Percentiles rank a stretch among this genome's conserved stretches.
phyloP scores from a whole-genome alignment of 2,113 vertebrate species.

The Hippocampus comes region DNA sequence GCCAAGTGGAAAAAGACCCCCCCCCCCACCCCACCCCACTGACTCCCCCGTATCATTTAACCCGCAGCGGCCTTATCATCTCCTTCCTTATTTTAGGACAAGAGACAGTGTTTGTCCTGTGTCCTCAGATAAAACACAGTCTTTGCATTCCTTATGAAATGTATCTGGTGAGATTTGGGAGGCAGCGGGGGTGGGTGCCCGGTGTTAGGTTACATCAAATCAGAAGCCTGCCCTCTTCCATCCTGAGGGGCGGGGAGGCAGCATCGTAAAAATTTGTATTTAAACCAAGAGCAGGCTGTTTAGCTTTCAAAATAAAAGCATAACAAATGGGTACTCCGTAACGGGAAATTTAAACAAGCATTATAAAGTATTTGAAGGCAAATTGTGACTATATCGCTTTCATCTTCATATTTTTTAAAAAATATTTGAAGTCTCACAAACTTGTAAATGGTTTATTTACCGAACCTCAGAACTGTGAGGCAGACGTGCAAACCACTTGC shows the following conservation, averaged over 20 bases:
- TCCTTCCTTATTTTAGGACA: slow-evolving; percentile 73
- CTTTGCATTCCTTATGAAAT: slow-evolving; percentile 71
- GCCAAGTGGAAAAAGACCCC: slow-evolving; percentile 51
- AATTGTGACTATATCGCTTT: too few relatives aligned
- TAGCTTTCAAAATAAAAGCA: slow-evolving; percentile 41
- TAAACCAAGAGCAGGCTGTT: not conserved
- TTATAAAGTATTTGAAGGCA: not conserved
- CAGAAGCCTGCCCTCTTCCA: slow-evolving; percentile 61
- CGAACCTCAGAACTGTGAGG: not conserved
- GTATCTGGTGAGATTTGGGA: slow-evolving; percentile 71
- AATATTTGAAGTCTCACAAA: not conserved
- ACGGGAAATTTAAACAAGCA: not conserved
- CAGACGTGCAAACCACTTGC: not conserved
- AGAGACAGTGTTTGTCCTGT: slow-evolving; percentile 66
- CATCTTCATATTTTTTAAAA: not conserved
- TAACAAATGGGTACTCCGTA: not conserved
- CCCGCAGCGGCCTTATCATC: slow-evolving; percentile 54
- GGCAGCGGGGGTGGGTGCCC: slow-evolving; percentile 67
- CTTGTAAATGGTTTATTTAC: not conserved
- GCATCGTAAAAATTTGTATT: slow-evolving; percentile 1
- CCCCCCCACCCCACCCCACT: slow-evolving; percentile 1
- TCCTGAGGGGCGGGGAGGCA: not conserved
- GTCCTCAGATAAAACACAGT: slow-evolving; percentile 71
- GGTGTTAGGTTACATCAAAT: slow-evolving; percentile 74
- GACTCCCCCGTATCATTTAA: slow-evolving; percentile 45